phyloP scores from a whole-genome alignment of 2,888 invertebrate species.

The Agriotes lineatus region DNA sequence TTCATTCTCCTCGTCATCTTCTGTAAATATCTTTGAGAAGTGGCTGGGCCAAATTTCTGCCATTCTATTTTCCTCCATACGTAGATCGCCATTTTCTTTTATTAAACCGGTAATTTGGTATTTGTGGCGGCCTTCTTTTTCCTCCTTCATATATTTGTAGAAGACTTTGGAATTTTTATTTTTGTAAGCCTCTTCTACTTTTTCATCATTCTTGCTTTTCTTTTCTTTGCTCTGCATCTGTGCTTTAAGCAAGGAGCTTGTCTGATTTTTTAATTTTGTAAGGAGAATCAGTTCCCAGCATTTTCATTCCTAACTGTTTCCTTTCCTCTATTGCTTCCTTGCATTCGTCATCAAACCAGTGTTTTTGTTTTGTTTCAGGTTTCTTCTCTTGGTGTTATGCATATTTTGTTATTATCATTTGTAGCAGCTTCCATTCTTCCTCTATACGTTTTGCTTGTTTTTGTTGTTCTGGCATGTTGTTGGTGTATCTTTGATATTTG shows the following conservation, averaged over 20 bases:
- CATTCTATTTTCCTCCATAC: neutral
- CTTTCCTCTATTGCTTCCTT: neutral
- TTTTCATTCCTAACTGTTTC: neutral
- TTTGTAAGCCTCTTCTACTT: neutral
- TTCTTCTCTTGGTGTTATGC: neutral
- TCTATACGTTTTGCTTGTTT: neutral
- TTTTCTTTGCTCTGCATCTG: neutral
- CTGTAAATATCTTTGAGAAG: neutral
- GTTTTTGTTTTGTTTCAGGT: neutral
- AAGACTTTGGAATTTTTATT: neutral
- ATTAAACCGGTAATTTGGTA: neutral
- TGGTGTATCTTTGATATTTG: neutral
- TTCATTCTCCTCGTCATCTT: neutral
- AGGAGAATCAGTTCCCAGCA: neutral
- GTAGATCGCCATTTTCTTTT: neutral
- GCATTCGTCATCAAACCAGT: neutral
- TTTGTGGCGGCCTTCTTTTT: neutral
- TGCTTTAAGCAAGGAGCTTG: neutral
- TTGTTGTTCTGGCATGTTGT: neutral
- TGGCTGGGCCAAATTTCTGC: neutral
- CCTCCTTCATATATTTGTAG: neutral
- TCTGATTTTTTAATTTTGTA: neutral
- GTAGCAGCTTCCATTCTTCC: neutral
- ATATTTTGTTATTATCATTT: neutral
- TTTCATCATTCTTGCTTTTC: neutral